A percentile compares a stretch with the other conserved stretches of the same genome.
These are phyloP conservation scores for Poeciliopsis retropinna DNA, from an alignment of 2,113 vertebrate genomes.

Conservation along the genomic window DNA sequence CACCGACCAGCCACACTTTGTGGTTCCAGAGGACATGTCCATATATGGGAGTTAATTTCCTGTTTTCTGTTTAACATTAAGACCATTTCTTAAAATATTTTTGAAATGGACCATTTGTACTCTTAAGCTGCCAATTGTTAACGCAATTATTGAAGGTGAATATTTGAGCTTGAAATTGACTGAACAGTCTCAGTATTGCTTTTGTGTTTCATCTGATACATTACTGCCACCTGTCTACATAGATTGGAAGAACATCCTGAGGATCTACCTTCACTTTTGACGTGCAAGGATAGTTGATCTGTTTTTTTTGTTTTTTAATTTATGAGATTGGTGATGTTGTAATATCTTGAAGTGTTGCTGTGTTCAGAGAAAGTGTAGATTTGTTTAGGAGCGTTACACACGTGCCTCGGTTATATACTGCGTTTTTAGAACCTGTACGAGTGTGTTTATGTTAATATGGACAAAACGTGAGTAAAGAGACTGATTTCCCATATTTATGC, in stretches of 20 bases:
- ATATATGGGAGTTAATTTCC: too few species aligned
- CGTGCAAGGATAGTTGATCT: constrained; percentile 33
- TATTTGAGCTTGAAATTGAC: constrained; percentile 17
- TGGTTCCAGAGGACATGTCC: neutral
- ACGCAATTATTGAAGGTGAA: constrained; percentile 17
- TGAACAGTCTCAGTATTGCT: constrained; percentile 40
- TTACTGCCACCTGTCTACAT: constrained; percentile 58
- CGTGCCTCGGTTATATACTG: constrained; percentile 64
- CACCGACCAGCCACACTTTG: neutral
- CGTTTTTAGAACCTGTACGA: constrained; percentile 42
- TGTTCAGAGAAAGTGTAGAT: constrained; percentile 55
- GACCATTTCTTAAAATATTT: neutral
- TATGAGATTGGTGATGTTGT: constrained; percentile 38
- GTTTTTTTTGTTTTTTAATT: constrained; percentile 33
- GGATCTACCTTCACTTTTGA: neutral
- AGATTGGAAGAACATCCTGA: neutral
- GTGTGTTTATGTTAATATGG: constrained; percentile 5
- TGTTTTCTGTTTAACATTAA: too few species aligned
- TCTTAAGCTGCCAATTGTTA: constrained; percentile 18
- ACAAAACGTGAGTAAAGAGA: constrained; percentile 21
- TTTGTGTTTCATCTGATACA: constrained; percentile 17
- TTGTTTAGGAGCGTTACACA: constrained; percentile 54
- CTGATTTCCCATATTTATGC: constrained; percentile 32
- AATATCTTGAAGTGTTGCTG: constrained; percentile 48
- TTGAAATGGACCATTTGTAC: neutral